Evolutionary conservation across 2,113 vertebrate species (phyloP).

Genomic region (mouse (Mus musculus)): GRCm39 chr9:100133501-100134000

Average conservation of each 20-base stretch:
- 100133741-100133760: background rate
- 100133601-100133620: constrained; percentile 1
- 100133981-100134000: constrained; percentile 70
- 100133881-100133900: background rate
- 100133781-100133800: constrained; percentile 4
- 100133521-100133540: background rate
- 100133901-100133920: background rate
- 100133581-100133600: background rate
- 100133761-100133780: background rate
- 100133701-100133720: background rate
- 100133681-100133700: background rate
- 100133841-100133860: background rate
- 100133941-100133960: constrained; percentile 49
- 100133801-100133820: constrained; percentile 25
- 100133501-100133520: background rate
- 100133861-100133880: background rate
- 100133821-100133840: background rate
- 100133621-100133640: constrained; percentile 4
- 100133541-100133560: background rate
- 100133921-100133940: background rate
- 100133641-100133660: background rate
- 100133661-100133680: background rate
- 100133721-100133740: background rate
- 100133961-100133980: constrained; percentile 59
- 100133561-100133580: background rate